A percentile compares a stretch with the other conserved stretches of the same genome.
These are phyloP conservation scores for Melanotaenia nigrans DNA, from an alignment of 2,797 vertebrate genomes.

Conservation along the genomic window DNA sequence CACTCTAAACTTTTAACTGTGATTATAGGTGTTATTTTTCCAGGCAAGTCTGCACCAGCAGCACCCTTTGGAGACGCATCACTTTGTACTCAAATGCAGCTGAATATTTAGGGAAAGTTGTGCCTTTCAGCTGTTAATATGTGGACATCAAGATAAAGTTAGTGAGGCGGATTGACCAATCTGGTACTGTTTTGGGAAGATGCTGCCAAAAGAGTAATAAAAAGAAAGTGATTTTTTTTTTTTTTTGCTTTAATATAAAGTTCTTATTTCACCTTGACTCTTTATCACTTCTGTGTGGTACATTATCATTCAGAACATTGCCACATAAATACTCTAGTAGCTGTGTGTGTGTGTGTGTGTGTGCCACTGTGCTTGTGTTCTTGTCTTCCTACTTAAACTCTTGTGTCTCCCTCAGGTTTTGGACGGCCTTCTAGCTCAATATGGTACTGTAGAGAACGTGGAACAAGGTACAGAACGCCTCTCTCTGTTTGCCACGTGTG, in stretches of 20 bases:
- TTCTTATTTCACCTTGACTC: constrained; percentile 3
- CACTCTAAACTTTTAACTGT: constrained; percentile 1
- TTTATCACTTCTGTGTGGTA: background rate
- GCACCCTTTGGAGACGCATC: background rate
- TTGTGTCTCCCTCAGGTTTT: constrained; percentile 85
- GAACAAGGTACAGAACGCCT: constrained; percentile 89
- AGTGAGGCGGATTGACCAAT: background rate
- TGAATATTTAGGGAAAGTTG: background rate
- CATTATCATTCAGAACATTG: background rate
- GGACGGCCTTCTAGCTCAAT: constrained; percentile 92
- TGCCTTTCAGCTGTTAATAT: background rate
- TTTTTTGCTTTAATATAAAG: background rate
- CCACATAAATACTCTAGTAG: background rate
- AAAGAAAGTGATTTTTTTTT: background rate
- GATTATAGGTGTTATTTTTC: background rate
- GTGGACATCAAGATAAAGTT: background rate
- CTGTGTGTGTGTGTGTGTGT: constrained; percentile 17
- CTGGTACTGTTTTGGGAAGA: background rate
- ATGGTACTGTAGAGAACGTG: constrained; percentile 94
- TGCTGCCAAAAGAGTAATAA: background rate
- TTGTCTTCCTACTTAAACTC: constrained; percentile 32
- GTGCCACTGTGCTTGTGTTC: background rate
- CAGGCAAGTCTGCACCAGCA: constrained; percentile 9
- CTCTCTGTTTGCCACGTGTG: constrained; percentile 19
- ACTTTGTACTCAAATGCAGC: background rate